Evolutionary conservation across 1,140 invertebrate genomes (phyloP).

Genomic region (Cydia pomonella): DNA sequence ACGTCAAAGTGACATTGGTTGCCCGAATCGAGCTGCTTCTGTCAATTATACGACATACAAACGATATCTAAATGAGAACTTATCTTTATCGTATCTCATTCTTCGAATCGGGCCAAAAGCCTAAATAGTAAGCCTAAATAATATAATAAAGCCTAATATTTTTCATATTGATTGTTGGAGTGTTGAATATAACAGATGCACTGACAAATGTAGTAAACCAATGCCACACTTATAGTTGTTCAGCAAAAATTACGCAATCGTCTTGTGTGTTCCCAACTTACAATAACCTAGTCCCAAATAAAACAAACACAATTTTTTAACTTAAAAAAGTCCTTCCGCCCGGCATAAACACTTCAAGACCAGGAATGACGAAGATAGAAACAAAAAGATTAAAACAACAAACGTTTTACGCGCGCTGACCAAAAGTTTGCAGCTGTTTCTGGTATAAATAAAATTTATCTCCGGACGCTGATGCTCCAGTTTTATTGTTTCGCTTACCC

Average conservation of each 20-base stretch:
- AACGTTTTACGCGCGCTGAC: conserved; percentile 71
- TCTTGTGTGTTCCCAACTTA: conserved; percentile 46
- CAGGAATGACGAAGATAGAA: conserved; percentile 58
- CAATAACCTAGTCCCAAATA: background rate
- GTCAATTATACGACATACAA: no score
- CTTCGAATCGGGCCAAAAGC: no score
- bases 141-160: no score
- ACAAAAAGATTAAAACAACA: conserved; percentile 73
- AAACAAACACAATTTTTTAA: conserved; percentile 47
- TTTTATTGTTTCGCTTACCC: conserved; percentile 67
- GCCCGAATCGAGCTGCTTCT: no score
- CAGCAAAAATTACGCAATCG: conserved; percentile 2
- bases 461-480: conserved; percentile 69
- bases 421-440: conserved; percentile 79
- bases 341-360: conserved; percentile 51
- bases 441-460: conserved; percentile 77
- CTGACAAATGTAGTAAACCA: no score
- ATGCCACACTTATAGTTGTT: background rate
- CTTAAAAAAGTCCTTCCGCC: conserved; percentile 51
- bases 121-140: no score
- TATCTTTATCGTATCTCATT: no score
- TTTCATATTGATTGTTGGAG: no score
- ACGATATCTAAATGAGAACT: no score
- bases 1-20: no score
- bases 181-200: no score